Conservation (phyloP, 1,140 invertebrate species). For the Zaprionus africanus region DNA sequence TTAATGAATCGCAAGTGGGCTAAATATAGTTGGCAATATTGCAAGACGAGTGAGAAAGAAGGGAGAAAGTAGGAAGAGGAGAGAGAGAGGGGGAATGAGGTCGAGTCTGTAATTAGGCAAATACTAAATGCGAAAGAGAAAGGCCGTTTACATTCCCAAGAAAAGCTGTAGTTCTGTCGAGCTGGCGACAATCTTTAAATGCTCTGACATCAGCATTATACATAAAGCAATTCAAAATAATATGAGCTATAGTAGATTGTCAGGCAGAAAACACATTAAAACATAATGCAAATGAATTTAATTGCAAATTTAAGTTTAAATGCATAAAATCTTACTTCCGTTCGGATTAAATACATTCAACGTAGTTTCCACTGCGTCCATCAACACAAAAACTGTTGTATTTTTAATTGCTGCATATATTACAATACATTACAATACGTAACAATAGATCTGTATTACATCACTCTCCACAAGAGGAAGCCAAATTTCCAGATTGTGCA, state of each 20-base stretch:
- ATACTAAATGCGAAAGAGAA: neutral
- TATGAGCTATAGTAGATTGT: neutral
- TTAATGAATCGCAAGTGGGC: conserved; percentile 67
- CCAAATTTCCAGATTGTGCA: conserved; percentile 20
- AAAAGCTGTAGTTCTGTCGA: neutral
- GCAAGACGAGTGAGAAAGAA: conserved; percentile 53
- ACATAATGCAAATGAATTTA: conserved; percentile 66
- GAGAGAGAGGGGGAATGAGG: conserved; percentile 18
- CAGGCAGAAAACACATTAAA: neutral
- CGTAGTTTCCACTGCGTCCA: neutral
- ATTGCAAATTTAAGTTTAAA: conserved; percentile 53
- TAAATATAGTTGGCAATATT: conserved; percentile 48
- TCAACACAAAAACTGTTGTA: conserved; percentile 54
- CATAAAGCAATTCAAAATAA: neutral
- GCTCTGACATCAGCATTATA: neutral
- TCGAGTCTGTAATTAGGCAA: conserved; percentile 12
- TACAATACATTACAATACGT: conserved; percentile 39
- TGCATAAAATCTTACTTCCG: conserved; percentile 23
- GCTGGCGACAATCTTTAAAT: neutral
- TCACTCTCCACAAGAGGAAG: conserved; percentile 27
- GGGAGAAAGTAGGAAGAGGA: conserved; percentile 30
- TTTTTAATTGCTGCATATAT: conserved; percentile 82
- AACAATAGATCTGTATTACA: conserved; percentile 70
- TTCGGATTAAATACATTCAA: conserved; percentile 15
- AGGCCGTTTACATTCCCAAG: neutral